phyloP scores from a whole-genome alignment of 2,113 vertebrate species.

The Laticauda colubrina region DNA sequence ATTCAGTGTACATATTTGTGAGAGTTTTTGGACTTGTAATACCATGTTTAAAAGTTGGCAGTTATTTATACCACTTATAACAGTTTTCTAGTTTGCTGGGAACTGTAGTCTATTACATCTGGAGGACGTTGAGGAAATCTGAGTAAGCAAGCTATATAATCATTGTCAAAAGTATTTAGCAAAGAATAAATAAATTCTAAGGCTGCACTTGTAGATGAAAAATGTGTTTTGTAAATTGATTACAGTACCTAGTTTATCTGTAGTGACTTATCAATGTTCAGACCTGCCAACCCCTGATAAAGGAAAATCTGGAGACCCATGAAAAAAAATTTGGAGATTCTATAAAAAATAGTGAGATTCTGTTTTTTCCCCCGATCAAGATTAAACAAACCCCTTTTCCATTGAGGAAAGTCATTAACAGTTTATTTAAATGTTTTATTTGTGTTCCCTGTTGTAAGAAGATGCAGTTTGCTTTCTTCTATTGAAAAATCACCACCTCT shows the following conservation, averaged over 20 bases:
- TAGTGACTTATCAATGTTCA: not conserved
- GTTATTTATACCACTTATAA: not conserved
- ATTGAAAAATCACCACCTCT: no score
- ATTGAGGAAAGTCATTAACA: no score
- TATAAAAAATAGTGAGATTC: no score
- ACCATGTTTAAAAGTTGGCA: not conserved
- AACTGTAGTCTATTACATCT: not conserved
- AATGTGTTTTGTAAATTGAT: conserved; percentile 2
- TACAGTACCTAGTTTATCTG: not conserved
- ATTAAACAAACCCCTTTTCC: no score
- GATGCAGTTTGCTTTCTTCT: no score
- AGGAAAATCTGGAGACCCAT: no score
- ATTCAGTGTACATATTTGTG: not conserved
- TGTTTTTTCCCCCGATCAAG: no score
- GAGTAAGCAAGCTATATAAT: not conserved
- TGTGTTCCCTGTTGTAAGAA: no score
- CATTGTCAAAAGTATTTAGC: not conserved
- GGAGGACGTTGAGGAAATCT: not conserved
- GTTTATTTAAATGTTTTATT: no score
- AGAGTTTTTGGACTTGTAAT: not conserved
- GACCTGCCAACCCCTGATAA: no score
- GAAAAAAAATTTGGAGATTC: no score
- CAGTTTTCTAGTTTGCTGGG: not conserved
- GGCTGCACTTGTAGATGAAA: not conserved
- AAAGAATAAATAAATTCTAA: not conserved